Base-by-base conservation (phyloP, 2,888 invertebrate genomes). In the Agrenia bidenticulata region DNA sequence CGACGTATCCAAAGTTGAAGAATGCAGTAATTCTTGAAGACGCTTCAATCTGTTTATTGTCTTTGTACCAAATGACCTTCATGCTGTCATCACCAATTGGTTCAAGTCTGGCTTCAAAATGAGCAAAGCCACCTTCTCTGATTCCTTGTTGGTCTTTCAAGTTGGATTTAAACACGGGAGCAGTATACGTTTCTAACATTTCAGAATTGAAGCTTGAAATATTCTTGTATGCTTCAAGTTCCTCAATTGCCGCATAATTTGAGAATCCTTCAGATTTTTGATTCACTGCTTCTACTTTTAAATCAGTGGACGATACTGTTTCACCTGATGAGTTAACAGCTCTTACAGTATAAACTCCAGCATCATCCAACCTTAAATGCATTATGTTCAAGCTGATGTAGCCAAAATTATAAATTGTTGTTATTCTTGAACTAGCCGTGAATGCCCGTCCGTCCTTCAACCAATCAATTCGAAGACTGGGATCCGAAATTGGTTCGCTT, bases 331-430 rank as follows among this genome's bases (percentile, higher is more conserved):
- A 89, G 88, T 94, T 94, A 76, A 91, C 88, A 83, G 94, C 94
- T 79, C 92, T 88, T 80, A 91, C 91, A 77, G 92, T 92, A 78
- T 94, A 94, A 82, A 90, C 89, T 82, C 96, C 96, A 79, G 92
- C 89, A 88, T 99, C 98, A 88, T 98, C 97, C 85, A 90, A 88
- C 85, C 95, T 90, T 86, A 96, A 90, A 88, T 96, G 95, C 89
- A 94, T 86, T 82, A 98, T 95, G 84, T 96, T 96, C 79, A 97
- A 89, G 84, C 94, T 94, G 84, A 96, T 95, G 86, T 95, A 95
- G 81, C 96, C 96, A 87, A 97, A 55, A 88, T 96, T 97, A 87
- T 94, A 94, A 85, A 94, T 92, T 81, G 94, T 93, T 81, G 92
- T 92, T 83, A 94, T 95, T 83, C 96, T 88, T 81, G 95, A 94